Base-by-base conservation (phyloP, 1,140 invertebrate species). In the Sminthurinus signatus region DNA sequence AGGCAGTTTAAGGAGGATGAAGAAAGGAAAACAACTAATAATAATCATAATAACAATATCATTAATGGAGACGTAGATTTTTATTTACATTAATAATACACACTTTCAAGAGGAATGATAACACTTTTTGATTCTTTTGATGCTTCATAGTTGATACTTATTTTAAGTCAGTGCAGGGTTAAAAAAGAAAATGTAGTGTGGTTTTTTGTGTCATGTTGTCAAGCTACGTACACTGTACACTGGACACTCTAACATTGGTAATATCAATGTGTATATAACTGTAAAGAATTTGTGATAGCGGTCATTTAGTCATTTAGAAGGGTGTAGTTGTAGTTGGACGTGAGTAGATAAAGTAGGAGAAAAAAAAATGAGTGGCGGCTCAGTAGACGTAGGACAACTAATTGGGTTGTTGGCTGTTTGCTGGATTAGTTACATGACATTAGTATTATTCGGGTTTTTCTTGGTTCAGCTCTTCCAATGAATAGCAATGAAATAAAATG, bases 381-480 rank as follows among this genome's bases (percentile, higher is more conserved):
- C 39, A 19, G 25, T 63, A 21, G 61, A 63, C 56, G n/a, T n/a
- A n/a, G 61, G 61, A 57, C 2, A 52, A 52, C 61, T 63, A 63
- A 63, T 63, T 63, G 61, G 61, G 39, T 50, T 62, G 60, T 62
- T 62, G 60, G 60, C 60, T 48, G n/a, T n/a, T n/a, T n/a, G n/a
- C n/a, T 48, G 54, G 61, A 63, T 63, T 63, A 63, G 61, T 57
- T 63, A 56, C 52, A 63, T 28, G 61, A 56, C 61, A 63, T 63
- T 63, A 63, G 61, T 63, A 63, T 63, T 63, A 63, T 51, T 48
- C 61, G 48, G 48, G 42, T 63, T 52, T 52, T 28, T 29, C 50
- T 48, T 36, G 23, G 44, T 48, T 25, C 8, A 25, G 14, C 50
- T 28, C 50, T 52, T 23, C 8, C 23, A 14, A 52, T 14, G 15